Base-by-base conservation (phyloP, 2,888 invertebrate species). In the Sympetrum striolatum region DNA sequence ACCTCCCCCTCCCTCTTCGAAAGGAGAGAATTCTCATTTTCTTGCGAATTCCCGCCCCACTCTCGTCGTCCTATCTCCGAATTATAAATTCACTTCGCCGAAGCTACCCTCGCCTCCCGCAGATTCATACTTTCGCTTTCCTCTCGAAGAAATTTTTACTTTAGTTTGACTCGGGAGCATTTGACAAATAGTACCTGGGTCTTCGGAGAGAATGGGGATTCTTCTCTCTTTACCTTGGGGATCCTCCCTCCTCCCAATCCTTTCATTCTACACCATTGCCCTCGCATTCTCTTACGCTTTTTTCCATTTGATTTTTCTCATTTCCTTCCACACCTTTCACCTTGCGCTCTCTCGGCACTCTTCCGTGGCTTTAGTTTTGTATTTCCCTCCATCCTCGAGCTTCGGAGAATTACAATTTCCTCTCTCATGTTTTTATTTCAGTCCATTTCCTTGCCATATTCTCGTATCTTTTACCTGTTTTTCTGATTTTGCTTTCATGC, bases 61-160 rank as follows among this genome's bases (percentile, higher is more conserved):
- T 6, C 37, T 10, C 80, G n/a, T 10, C 80, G n/a, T 15, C 80
- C 35, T 60, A 31, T 82, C 86, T 37, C 37, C 18, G 86, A 86
- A 86, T 86, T 86, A 86, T 64, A 60, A 86, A 86, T 86, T 86
- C 86, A 64, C 31, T 37, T 60, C 60, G 37, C 60, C 37, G 53
- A 82, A 53, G 14, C 31, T 31, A 81, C 53, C 31, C 58, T 81
- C 81, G 53, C 58, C 86, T 18, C 37, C n/a, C 12, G 25, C 60
- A 37, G 25, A 73, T 73, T 73, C 73, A 73, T 73, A 73, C 73
- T 73, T 73, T 73, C 73, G 25, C 73, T 73, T 73, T 73, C 31
- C 73, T 31, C 73, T 73, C 73, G 31, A 14, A 73, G 73, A 73
- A 73, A 31, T 73, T 73, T 73, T 64, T 64, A 64, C 64, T 64